These are phyloP conservation scores for Papilio aristodemus DNA, from an alignment of 1,140 invertebrate genomes.

Conservation along the genomic window DNA sequence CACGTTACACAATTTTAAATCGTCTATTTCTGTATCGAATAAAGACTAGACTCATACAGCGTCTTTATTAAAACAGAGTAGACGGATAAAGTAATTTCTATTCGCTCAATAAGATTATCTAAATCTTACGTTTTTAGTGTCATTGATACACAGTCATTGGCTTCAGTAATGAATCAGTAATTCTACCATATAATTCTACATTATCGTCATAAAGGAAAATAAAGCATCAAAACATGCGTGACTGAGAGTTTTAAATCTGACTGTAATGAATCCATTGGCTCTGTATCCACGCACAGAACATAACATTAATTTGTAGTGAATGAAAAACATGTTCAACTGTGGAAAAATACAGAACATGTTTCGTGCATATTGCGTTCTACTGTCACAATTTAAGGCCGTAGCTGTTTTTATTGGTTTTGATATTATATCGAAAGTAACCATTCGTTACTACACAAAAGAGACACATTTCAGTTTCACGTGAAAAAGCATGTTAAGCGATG, in stretches of 20 bases:
- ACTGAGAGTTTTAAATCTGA: neutral
- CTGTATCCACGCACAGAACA: neutral
- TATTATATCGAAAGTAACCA: constrained; percentile 6
- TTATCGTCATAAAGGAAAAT: neutral
- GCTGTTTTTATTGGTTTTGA: neutral
- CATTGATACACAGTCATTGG: no score
- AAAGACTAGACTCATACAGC: no score
- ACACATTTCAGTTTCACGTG: neutral
- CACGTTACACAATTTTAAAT: no score
- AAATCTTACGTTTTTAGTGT: no score
- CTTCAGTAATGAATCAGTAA: no score
- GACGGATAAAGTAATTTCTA: no score
- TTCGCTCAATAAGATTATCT: no score
- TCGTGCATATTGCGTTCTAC: neutral
- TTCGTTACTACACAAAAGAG: constrained; percentile 7
- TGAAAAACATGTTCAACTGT: neutral
- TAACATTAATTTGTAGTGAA: neutral
- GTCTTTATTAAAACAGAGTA: no score
- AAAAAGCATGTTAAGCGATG: neutral
- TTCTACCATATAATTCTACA: no score
- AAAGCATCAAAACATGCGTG: neutral
- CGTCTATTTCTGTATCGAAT: no score
- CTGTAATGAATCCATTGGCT: neutral
- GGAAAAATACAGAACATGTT: constrained; percentile 1
- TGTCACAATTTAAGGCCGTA: neutral